These are phyloP conservation scores for Acromyrmex echinatior DNA, from an alignment of 1,140 invertebrate genomes.

Conservation along the genomic window DNA sequence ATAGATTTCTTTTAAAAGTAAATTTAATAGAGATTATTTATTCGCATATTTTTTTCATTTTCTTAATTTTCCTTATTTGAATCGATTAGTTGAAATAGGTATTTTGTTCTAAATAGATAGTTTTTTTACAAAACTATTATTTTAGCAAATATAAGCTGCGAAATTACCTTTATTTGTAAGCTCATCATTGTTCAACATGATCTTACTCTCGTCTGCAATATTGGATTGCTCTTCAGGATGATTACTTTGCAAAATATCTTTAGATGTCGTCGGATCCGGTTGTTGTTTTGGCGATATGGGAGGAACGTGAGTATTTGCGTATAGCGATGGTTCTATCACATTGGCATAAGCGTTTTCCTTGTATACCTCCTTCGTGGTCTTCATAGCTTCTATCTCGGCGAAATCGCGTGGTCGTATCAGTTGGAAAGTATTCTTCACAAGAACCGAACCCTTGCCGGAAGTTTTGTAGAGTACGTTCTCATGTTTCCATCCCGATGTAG, in stretches of 20 bases:
- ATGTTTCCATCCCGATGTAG: constrained; percentile 69
- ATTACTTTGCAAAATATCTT: constrained; percentile 22
- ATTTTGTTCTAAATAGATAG: not conserved
- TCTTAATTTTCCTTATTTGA: not conserved
- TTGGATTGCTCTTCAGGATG: not conserved
- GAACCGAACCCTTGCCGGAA: constrained; percentile 66
- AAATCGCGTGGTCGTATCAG: constrained; percentile 87
- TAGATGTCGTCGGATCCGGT: not conserved
- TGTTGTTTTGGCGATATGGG: constrained; percentile 53
- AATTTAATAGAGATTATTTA: not conserved
- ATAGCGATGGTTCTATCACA: constrained; percentile 81
- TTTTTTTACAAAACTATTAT: not conserved
- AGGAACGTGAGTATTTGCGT: constrained; percentile 73
- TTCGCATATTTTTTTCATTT: not conserved
- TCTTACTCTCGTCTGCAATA: constrained; percentile 9
- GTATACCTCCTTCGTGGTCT: constrained; percentile 76
- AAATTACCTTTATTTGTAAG: constrained; percentile 67
- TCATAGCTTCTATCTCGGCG: constrained; percentile 85
- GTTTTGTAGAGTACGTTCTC: constrained; percentile 80
- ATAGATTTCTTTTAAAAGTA: no score
- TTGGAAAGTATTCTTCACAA: constrained; percentile 84
- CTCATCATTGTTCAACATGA: constrained; percentile 30
- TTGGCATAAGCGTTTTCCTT: constrained; percentile 84
- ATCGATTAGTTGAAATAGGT: not conserved
- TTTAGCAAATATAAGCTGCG: not conserved